phyloP scores from a whole-genome alignment of 1,140 invertebrate genomes.

The Linepithema humile region DNA sequence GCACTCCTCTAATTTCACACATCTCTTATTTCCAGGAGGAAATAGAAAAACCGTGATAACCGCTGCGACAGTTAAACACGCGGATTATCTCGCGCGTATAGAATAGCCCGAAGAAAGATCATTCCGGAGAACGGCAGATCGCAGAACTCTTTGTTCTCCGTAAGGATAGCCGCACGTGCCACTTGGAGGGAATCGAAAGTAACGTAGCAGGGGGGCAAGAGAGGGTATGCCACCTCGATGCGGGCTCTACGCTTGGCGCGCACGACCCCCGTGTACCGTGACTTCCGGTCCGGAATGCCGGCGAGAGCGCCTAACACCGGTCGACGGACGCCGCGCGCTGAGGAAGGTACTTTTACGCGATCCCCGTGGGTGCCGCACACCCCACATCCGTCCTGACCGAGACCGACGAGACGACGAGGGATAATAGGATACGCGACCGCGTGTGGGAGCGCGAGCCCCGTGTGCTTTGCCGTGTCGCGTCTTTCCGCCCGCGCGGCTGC shows the following conservation, averaged over 20 bases:
- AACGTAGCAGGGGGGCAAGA: not conserved
- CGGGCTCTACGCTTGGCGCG: constrained; percentile 50
- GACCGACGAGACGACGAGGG: not conserved
- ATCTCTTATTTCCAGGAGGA: not conserved
- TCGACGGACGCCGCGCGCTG: not conserved
- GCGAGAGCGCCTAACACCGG: not conserved
- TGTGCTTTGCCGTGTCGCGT: not conserved
- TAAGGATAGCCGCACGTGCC: constrained; percentile 30
- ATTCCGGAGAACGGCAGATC: not conserved
- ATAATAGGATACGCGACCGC: not conserved
- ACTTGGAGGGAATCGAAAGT: constrained; percentile 25
- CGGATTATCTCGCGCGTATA: not conserved
- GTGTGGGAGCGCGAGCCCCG: not conserved
- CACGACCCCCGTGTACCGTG: constrained; percentile 30
- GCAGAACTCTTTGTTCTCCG: constrained; percentile 26
- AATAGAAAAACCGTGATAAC: constrained; percentile 22
- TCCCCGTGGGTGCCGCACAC: not conserved
- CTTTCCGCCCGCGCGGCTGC: not conserved
- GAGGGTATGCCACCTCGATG: constrained; percentile 9
- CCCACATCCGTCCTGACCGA: constrained; percentile 29
- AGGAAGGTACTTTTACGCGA: constrained; percentile 18
- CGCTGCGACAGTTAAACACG: not conserved
- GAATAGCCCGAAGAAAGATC: not conserved
- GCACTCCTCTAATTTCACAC: not conserved
- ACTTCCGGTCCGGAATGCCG: constrained; percentile 38